phyloP scores from a whole-genome alignment of 2,888 invertebrate species.

The Marronus borbonicus region DNA sequence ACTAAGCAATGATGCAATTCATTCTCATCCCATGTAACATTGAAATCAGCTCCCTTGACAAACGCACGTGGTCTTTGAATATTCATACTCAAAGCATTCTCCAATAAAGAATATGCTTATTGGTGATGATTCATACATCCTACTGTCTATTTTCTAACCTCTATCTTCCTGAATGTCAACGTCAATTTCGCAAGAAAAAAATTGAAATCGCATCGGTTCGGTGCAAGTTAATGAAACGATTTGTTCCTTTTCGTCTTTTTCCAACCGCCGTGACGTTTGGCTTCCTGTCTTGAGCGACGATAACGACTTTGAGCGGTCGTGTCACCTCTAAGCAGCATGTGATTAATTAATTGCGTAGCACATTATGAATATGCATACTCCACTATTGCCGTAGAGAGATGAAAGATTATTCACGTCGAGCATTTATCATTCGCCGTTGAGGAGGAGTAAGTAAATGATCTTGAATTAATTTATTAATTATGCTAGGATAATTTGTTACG shows the following conservation, averaged over 20 bases:
- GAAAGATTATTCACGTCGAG: constrained; percentile 36
- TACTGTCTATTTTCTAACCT: neutral
- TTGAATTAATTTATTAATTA: constrained; percentile 44
- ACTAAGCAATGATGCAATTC: too few relatives aligned
- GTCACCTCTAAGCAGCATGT: constrained; percentile 41
- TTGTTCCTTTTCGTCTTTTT: constrained; percentile 2
- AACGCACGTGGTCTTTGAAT: too few relatives aligned
- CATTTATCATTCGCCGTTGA: constrained; percentile 35
- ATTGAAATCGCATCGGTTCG: constrained; percentile 9
- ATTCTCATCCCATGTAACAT: too few relatives aligned
- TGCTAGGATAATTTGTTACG: constrained; percentile 35
- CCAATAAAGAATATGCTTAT: too few relatives aligned
- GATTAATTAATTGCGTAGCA: constrained; percentile 39
- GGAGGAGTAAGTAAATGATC: constrained; percentile 37
- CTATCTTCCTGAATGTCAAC: neutral
- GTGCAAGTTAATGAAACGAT: constrained; percentile 14
- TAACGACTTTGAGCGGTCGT: constrained; percentile 19
- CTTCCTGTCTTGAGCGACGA: constrained; percentile 33
- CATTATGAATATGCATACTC: constrained; percentile 39
- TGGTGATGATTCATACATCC: constrained; percentile 8
- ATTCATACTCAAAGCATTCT: too few relatives aligned
- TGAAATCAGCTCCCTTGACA: too few relatives aligned
- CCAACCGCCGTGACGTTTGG: constrained; percentile 19
- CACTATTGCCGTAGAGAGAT: constrained; percentile 15
- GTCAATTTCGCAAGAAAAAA: neutral